Percentiles rank a stretch among this genome's conserved stretches.
These are phyloP conservation scores for Zootoca vivipara DNA, from an alignment of 2,113 vertebrate species.

Conservation along the genomic window DNA sequence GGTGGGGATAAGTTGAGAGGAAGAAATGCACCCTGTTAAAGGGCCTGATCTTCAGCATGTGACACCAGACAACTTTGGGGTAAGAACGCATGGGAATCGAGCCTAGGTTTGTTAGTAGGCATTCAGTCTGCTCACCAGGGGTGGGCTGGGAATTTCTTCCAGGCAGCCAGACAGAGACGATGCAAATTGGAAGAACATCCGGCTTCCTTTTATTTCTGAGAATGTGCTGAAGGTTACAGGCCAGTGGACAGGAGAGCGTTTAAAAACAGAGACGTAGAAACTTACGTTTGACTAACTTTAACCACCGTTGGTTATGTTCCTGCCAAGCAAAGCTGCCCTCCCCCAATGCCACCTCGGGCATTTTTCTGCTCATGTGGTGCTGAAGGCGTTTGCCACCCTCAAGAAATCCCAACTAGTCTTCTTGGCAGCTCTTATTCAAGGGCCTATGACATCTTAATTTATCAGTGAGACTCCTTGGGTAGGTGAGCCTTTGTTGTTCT, in stretches of 20 bases:
- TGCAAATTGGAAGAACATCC: neutral
- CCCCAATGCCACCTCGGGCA: neutral
- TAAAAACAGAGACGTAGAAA: neutral
- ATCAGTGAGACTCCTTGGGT: slow-evolving; percentile 57
- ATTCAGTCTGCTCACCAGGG: neutral
- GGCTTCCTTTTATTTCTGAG: neutral
- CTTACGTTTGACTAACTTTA: neutral
- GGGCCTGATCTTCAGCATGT: too few relatives aligned
- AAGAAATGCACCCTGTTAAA: too few relatives aligned
- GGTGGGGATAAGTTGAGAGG: too few relatives aligned
- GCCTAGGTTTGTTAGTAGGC: neutral
- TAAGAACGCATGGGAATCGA: too few relatives aligned
- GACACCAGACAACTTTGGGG: too few relatives aligned
- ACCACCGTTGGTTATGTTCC: neutral
- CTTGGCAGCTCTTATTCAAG: slow-evolving; percentile 58
- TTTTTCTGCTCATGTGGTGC: neutral
- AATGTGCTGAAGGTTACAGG: neutral
- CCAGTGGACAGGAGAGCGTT: neutral
- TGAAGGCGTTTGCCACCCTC: slow-evolving; percentile 45
- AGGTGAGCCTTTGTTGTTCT: slow-evolving; percentile 55
- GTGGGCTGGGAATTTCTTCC: neutral
- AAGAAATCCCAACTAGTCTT: slow-evolving; percentile 56
- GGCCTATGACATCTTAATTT: slow-evolving; percentile 37
- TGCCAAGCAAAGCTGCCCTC: neutral
- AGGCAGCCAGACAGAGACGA: neutral